Conservation (phyloP, 2,113 vertebrate genomes). For the Galemys pyrenaicus region DNA sequence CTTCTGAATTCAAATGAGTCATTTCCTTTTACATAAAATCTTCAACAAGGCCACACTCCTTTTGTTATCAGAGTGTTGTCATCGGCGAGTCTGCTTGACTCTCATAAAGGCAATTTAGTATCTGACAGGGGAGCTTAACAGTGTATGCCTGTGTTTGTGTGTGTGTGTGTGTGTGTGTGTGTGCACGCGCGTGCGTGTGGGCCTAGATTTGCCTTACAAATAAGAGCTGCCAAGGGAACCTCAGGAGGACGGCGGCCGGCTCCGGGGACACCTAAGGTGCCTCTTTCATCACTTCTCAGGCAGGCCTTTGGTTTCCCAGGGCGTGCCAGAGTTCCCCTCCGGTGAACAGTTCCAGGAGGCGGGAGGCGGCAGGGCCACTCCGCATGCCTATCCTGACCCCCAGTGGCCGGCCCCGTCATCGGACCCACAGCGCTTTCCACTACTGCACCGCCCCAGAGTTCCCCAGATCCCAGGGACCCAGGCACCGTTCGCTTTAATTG, state of each 20-base stretch:
- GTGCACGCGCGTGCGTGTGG: background rate
- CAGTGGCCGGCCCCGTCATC: slow-evolving; percentile 65
- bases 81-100: background rate
- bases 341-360: background rate
- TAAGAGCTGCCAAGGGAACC: background rate
- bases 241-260: background rate
- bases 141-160: no score
- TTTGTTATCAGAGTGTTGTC: slow-evolving; percentile 48
- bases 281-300: background rate
- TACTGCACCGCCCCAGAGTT: background rate
- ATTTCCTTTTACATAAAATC: background rate
- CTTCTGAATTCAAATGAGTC: background rate
- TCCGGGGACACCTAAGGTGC: background rate
- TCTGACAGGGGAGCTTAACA: background rate
- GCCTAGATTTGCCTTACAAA: background rate
- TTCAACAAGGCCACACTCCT: slow-evolving; percentile 42
- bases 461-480: background rate
- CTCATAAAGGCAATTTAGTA: slow-evolving; percentile 51
- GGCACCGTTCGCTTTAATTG: slow-evolving; percentile 39
- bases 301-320: background rate
- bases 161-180: no score
- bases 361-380: background rate
- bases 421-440: background rate
- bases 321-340: background rate
- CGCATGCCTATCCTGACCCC: slow-evolving; percentile 70